Evolutionary conservation across 2,797 vertebrate genomes (phyloP), one percentile per base, ranked within the genome.

Genomic region (Trichosurus vulpecula): DNA sequence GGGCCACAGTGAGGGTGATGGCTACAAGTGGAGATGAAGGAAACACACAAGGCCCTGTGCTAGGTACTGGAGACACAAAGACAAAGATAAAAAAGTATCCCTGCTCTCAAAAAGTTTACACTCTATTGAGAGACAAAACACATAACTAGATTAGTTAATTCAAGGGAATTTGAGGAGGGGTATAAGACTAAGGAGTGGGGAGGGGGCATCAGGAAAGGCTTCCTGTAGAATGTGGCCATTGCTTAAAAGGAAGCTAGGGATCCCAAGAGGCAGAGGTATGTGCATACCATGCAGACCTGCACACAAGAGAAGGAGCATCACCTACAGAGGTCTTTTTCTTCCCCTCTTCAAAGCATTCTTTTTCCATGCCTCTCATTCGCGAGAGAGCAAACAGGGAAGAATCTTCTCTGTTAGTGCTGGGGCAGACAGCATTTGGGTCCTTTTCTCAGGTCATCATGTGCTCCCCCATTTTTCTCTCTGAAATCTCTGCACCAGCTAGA

Each of bases 1-100:
- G 55, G 30, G 3, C 57, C 16, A 0, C n/a, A 0, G 4, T 57
- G 35, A 19, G 51, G 51, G 1, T 2, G 0, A 22, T 0, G 47
- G 90, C 1, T 27, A 0, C 11, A 0, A 6, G 51, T 4, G 16
- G 2, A 19, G 1, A 51, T 56, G 0, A 29, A 35, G 31, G 31
- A 51, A 30, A 6, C 1, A 0, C 0, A 0, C 61, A 22, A 57
- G 47, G 35, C 52, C 41, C 2, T 14, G 27, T 41, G 4, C 16
- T 0, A 0, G 6, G n/a, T 4, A 51, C 66, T 16, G 14, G 74
- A 81, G n/a, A 81, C 8, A 25, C 66, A 81, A 10, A 25, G 35
- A 74, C 66, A 41, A 10, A 10, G 81, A 81, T 81, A 8, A 41
- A 54, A n/a, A 41, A 41, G 41, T 27, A 10, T 81, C 19, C 74